Percentiles rank a stretch among this genome's conserved stretches.
phyloP scores from a whole-genome alignment of 2,113 vertebrate species.

The Anthoscopus minutus region DNA sequence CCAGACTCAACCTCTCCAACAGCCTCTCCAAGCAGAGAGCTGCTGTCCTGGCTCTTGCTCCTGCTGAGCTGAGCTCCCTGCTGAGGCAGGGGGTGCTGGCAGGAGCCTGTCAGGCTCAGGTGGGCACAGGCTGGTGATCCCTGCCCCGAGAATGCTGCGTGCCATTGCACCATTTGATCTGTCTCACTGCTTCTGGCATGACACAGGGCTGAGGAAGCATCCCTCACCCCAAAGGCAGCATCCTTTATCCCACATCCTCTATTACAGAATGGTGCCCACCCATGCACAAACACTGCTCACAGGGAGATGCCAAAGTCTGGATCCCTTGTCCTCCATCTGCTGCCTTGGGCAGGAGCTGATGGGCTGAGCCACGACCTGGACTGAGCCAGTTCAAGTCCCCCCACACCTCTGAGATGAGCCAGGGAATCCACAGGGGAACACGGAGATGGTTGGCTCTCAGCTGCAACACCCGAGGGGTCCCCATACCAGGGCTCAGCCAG shows the following conservation, averaged over 20 bases:
- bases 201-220: not conserved
- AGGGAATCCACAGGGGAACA: too few relatives aligned
- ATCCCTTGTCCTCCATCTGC: not conserved
- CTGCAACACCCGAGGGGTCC: fast-evolving
- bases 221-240: not conserved
- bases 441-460: not conserved
- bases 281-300: not conserved
- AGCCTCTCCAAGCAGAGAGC: not conserved
- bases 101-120: not conserved
- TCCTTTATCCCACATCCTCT: not conserved
- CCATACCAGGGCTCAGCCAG: not conserved
- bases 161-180: not conserved
- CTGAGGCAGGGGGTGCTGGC: not conserved
- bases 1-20: not conserved
- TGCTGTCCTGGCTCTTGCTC: not conserved
- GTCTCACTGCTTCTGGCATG: not conserved
- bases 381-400: not conserved
- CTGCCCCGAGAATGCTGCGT: not conserved
- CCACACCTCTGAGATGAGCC: not conserved
- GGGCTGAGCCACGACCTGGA: not conserved
- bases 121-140: not conserved
- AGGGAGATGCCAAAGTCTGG: fast-evolving
- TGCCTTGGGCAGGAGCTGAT: not conserved
- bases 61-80: not conserved
- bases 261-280: not conserved